These are phyloP conservation scores for Echinops telfairi DNA, from an alignment of 2,113 vertebrate species.

Conservation along the genomic window DNA sequence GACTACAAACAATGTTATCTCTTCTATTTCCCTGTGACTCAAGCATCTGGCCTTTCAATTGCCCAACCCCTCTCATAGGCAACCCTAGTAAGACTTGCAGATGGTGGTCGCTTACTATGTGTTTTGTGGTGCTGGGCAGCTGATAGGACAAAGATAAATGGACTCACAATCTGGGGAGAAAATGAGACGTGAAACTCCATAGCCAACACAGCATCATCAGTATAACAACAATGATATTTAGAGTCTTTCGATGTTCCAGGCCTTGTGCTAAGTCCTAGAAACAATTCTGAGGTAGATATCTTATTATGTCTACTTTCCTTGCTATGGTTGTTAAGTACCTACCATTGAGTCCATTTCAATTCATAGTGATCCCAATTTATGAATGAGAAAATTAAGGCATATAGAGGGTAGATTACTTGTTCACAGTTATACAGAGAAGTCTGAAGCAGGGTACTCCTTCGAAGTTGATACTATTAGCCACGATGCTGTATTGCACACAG, in stretches of 20 bases:
- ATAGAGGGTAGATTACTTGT: too few relatives aligned
- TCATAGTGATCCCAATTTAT: too few relatives aligned
- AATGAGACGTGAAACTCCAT: slow-evolving; percentile 15
- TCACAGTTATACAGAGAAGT: too few relatives aligned
- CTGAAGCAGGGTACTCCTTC: too few relatives aligned
- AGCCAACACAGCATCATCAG: neutral
- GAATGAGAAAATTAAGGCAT: too few relatives aligned
- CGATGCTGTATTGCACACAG: too few relatives aligned
- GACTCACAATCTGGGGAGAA: neutral
- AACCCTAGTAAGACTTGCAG: neutral
- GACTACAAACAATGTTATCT: slow-evolving; percentile 46
- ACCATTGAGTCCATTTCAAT: too few relatives aligned
- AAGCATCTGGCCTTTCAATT: slow-evolving; percentile 13
- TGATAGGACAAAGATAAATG: neutral
- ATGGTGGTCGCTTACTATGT: neutral
- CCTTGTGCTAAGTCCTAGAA: too few relatives aligned
- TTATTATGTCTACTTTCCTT: too few relatives aligned
- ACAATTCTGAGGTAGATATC: too few relatives aligned
- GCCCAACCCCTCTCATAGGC: neutral
- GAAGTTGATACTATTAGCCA: too few relatives aligned
- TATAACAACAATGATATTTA: neutral
- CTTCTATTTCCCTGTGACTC: neutral
- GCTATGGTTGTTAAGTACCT: too few relatives aligned
- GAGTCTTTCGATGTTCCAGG: neutral
- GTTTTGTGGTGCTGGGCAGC: neutral